Percentiles rank a stretch among this genome's conserved stretches.
phyloP scores from a whole-genome alignment of 2,888 invertebrate genomes.

The Erynnis tages region DNA sequence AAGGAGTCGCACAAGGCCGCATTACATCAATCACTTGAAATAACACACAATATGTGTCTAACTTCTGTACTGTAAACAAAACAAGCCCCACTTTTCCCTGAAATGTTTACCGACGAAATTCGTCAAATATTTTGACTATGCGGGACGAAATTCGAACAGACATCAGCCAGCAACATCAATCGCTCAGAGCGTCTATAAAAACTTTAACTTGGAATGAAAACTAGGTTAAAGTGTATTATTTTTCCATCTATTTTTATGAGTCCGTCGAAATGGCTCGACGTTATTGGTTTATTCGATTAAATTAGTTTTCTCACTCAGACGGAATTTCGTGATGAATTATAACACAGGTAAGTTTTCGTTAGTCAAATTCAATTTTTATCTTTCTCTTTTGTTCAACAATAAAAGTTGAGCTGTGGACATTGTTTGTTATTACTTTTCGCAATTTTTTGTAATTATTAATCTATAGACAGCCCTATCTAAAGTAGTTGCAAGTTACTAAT shows the following conservation, averaged over 20 bases:
- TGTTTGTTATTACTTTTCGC: no score
- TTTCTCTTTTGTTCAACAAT: no score
- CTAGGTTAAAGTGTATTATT: slow-evolving; percentile 1
- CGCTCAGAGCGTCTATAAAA: slow-evolving; percentile 5
- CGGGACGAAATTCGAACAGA: slow-evolving; percentile 1
- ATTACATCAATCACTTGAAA: slow-evolving; percentile 26
- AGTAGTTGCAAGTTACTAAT: no score
- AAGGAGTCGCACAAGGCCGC: not conserved
- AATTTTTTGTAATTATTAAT: no score
- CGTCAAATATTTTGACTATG: slow-evolving; percentile 42
- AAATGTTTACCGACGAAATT: slow-evolving; percentile 42
- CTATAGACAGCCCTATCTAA: no score
- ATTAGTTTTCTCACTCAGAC: not conserved
- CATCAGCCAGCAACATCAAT: not conserved
- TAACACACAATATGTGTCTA: slow-evolving; percentile 24
- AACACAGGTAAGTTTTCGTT: no score
- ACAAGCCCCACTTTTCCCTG: slow-evolving; percentile 26
- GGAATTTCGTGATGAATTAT: no score
- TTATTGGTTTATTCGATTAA: slow-evolving; percentile 1
- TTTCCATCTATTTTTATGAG: slow-evolving; percentile 9
- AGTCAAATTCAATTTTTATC: no score
- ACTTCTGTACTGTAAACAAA: slow-evolving; percentile 18
- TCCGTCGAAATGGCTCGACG: not conserved
- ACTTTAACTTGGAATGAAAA: slow-evolving; percentile 8
- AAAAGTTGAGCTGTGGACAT: no score